Evolutionary conservation across 2,797 vertebrate genomes (phyloP), one percentile per base, ranked within the genome.

Genomic region (Taenioides sp.): DNA sequence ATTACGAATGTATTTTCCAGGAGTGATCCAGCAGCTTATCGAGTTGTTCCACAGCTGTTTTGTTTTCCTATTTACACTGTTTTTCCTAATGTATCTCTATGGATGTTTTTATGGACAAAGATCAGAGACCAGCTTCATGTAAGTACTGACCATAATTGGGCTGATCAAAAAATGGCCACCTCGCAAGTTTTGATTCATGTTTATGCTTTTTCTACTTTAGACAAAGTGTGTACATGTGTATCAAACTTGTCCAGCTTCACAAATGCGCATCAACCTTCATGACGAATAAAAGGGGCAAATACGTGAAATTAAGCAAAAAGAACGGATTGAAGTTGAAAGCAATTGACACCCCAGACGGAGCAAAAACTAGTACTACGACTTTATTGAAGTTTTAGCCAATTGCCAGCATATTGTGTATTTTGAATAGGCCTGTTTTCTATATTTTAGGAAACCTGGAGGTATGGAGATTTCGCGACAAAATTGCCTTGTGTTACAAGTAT

Each of bases 301-400:
- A 0, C 31, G 4, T 75, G 34, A 64, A 4, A 0, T 0, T 75
- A 2, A 0, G 0, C 1, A 0, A 0, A 0, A 11, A 2, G 0
- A 0, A 0, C 0, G 2, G 4, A 16, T 0, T 9, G 16, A 10
- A 5, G 23, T 27, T 83, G 43, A 22, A n/a, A 25, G 37, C 16
- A 11, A 2, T 0, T 0, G 22, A 25, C 0, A 0, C 0, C 2
- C 67, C 62, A 52, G 7, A 37, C 7, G 28, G 12, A 43, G 2
- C 12, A 3, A 2, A 1, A 0, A 40, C 0, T 0, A 55, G 75
- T 80, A 80, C 1, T 80, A 80, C 1, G 7, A 0, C 52, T 40
- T 14, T 37, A 28, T 43, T 7, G 4, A 49, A 12, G 9, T 37
- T 37, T 37, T 37, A 37, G 6, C 2, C 16, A 25, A 4, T 47